phyloP scores from a whole-genome alignment of 2,797 vertebrate species.

The Florisuga fusca region DNA sequence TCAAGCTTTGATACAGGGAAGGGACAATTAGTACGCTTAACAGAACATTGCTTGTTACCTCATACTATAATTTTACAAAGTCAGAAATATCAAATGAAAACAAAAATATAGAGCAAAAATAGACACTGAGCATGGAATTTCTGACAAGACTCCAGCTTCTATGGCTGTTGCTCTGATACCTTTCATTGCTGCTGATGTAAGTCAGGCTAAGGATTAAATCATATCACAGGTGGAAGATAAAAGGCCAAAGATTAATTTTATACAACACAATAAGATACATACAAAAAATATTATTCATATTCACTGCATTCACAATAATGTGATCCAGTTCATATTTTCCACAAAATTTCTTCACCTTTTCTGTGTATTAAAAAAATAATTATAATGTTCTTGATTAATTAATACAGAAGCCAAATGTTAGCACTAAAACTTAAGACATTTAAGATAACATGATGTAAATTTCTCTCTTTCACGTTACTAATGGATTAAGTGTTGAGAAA shows the following conservation, averaged over 20 bases:
- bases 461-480: not conserved
- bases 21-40: constrained; percentile 48
- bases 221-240: constrained; percentile 34
- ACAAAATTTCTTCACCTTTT: not conserved
- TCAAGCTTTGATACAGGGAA: not conserved
- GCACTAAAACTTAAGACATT: not conserved
- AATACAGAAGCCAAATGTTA: not conserved
- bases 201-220: constrained; percentile 39
- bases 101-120: constrained; percentile 8
- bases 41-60: constrained; percentile 39
- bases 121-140: constrained; percentile 33
- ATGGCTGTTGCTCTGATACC: not conserved
- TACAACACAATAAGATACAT: not conserved
- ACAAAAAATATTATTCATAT: not conserved
- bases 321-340: not conserved
- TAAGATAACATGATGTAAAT: not conserved
- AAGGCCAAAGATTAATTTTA: constrained; percentile 34
- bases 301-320: not conserved
- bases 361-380: not conserved
- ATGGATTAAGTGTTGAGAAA: not conserved
- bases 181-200: constrained; percentile 47
- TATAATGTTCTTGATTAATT: not conserved
- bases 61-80: constrained; percentile 30
- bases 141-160: constrained; percentile 2
- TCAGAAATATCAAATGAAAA: constrained; percentile 14